phyloP scores from a whole-genome alignment of 2,113 vertebrate genomes.

The Melanostigma gelatinosum region DNA sequence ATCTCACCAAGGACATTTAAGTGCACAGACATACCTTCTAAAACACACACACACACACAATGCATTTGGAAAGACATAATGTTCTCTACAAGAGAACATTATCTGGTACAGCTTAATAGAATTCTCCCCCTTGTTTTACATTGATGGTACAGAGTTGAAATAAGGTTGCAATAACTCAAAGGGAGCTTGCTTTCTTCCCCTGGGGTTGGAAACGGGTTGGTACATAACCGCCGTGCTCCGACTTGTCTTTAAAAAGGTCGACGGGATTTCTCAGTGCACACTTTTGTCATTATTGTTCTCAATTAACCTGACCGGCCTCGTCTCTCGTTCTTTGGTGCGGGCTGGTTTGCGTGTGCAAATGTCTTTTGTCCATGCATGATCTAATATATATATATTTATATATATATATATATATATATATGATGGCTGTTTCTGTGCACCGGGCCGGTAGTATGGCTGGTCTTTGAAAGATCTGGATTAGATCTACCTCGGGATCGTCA shows the following conservation, averaged over 20 bases:
- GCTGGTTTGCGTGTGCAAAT: neutral
- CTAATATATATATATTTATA: neutral
- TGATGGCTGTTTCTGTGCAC: slow-evolving; percentile 24
- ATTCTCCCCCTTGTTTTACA: neutral
- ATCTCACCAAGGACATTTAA: slow-evolving; percentile 13
- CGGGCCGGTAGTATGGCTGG: slow-evolving; percentile 3
- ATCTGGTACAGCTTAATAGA: neutral
- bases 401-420: neutral
- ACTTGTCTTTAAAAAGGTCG: slow-evolving; percentile 48
- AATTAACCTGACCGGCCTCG: neutral
- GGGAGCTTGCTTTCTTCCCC: neutral
- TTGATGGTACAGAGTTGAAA: neutral
- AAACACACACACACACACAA: slow-evolving; percentile 17
- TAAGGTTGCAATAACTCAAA: neutral
- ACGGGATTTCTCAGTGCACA: neutral
- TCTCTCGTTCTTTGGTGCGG: neutral
- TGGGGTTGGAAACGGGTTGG: slow-evolving; percentile 7
- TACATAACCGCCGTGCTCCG: neutral
- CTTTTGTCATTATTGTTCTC: slow-evolving; percentile 13
- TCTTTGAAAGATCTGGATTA: slow-evolving; percentile 59
- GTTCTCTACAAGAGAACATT: neutral
- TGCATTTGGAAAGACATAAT: slow-evolving; percentile 16
- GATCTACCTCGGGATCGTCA: slow-evolving; percentile 61
- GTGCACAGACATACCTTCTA: neutral
- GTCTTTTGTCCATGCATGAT: neutral